A percentile compares a stretch with the other conserved stretches of the same genome.
These are phyloP conservation scores for Mythimna ferrago DNA, from an alignment of 2,888 invertebrate genomes.

Conservation along the genomic window DNA sequence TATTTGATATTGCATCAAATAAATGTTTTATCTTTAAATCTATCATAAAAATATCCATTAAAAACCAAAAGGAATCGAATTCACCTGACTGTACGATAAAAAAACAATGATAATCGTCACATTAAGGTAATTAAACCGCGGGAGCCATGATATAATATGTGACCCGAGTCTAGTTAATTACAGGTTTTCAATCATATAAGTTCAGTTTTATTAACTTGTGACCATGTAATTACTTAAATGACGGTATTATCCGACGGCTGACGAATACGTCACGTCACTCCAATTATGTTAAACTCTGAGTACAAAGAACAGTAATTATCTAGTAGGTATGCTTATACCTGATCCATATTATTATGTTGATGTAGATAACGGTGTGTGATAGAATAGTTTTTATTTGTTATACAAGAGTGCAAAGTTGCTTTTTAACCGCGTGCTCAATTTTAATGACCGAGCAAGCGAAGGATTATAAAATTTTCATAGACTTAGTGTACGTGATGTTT, in stretches of 20 bases:
- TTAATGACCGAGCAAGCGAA: no score
- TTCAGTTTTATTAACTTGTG: slow-evolving; percentile 44
- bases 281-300: slow-evolving; percentile 38
- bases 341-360: background rate
- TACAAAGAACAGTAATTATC: slow-evolving; percentile 28
- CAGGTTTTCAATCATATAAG: slow-evolving; percentile 31
- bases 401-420: no score
- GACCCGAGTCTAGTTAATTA: slow-evolving; percentile 38
- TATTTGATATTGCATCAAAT: no score
- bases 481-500: no score
- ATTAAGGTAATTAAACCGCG: slow-evolving; percentile 28
- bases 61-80: background rate
- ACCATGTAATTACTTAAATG: slow-evolving; percentile 50
- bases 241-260: slow-evolving; percentile 22
- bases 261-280: slow-evolving; percentile 13
- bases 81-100: background rate
- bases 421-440: no score
- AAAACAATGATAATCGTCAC: slow-evolving; percentile 8
- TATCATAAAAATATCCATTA: background rate
- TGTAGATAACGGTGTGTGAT: background rate
- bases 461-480: no score
- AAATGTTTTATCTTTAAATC: no score
- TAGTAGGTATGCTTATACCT: background rate
- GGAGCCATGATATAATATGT: slow-evolving; percentile 22
- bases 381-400: background rate